A percentile compares a stretch with the other conserved stretches of the same genome.
Conservation (phyloP, 2,888 invertebrate species). For the Trachelus iudaicus region DNA sequence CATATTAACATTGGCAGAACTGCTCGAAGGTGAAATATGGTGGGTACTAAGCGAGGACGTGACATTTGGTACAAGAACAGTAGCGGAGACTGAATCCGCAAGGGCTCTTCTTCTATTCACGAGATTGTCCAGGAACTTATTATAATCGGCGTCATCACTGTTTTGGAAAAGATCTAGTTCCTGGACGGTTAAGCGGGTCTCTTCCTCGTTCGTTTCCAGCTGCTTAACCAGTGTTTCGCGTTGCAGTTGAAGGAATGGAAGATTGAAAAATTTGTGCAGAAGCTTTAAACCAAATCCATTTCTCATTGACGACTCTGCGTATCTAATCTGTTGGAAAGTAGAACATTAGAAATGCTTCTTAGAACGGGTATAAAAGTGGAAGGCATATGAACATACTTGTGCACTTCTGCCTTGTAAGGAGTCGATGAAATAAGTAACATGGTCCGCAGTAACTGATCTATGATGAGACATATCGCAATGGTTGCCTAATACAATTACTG, state of each 20-base stretch:
- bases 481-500: slow-evolving; percentile 91
- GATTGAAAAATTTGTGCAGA: slow-evolving; percentile 93
- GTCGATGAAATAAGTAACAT: slow-evolving; percentile 77
- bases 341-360: neutral
- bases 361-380: neutral
- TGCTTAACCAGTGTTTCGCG: slow-evolving; percentile 84
- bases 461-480: slow-evolving; percentile 98
- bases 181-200: slow-evolving; percentile 80
- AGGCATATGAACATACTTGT: slow-evolving; percentile 62
- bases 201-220: slow-evolving; percentile 85
- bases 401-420: slow-evolving; percentile 68
- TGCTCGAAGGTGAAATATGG: slow-evolving; percentile 33
- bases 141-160: slow-evolving; percentile 82
- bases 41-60: slow-evolving; percentile 51
- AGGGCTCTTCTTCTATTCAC: slow-evolving; percentile 80
- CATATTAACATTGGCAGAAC: slow-evolving; percentile 28
- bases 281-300: slow-evolving; percentile 94
- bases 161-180: slow-evolving; percentile 82
- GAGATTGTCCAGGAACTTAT: slow-evolving; percentile 79
- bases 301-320: slow-evolving; percentile 93
- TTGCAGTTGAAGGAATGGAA: slow-evolving; percentile 93
- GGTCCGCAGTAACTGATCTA: slow-evolving; percentile 81
- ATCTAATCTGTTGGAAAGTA: slow-evolving; percentile 73
- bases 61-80: slow-evolving; percentile 61
- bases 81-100: slow-evolving; percentile 73